Base-by-base conservation (phyloP, 2,888 invertebrate species). In the Papilio protenor region DNA sequence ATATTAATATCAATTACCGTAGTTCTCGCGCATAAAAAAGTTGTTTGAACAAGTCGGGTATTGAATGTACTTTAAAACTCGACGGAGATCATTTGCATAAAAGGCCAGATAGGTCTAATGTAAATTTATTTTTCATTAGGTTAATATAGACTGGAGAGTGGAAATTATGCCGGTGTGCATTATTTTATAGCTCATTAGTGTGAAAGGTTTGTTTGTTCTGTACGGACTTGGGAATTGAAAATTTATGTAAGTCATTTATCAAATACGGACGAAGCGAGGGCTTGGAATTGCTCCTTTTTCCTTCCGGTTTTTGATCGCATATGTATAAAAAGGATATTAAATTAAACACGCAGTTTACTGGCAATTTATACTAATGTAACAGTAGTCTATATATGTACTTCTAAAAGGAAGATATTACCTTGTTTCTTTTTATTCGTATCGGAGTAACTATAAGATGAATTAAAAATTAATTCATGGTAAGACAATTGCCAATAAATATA, bases 101-200 rank as follows among this genome's bases (percentile, higher is more conserved):
- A 72, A 52, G 72, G 72, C 52, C 33, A 33, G 55, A 33, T 72
- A 55, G 55, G 55, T 72, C 33, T 72, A 52, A 72, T 72, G 72
- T 55, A 72, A 72, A 72, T 72, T 72, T 72, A 55, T 52, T 72
- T 72, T 72, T 72, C 52, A 72, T 72, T 72, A 72, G 33, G 55
- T 55, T 72, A 72, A 33, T 72, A 69, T 33, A 69, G 21, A 69
- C 11, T 69, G 66, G 5, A 69, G 66, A 64, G 27, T 45, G 66
- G 45, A 69, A 45, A 69, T 69, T 69, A 69, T 69, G 45, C 66
- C 66, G 66, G 66, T 45, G 45, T 69, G 45, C 66, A 69, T 69
- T 69, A 69, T 69, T 69, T 45, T 45, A 69, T 69, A 69, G n/a
- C 21, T 69, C 66, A 69, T 69, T 69, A 45, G 66, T 69, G 40